Evolutionary conservation across 2,888 invertebrate species (phyloP), one percentile per base, ranked within the genome.

Genomic region (Apamea anceps): DNA sequence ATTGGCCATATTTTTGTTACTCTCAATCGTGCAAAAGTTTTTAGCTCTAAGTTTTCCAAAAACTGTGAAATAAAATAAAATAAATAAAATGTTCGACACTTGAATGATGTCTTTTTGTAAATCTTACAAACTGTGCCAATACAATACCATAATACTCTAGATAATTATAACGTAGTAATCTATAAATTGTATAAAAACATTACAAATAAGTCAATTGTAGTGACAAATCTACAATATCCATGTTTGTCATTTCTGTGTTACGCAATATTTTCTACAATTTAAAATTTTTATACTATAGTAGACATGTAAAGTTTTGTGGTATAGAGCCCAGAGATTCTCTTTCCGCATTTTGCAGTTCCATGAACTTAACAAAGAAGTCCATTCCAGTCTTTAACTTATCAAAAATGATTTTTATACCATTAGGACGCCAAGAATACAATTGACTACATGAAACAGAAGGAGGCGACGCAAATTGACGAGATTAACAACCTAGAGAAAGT

Each of bases 361-460:
- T 48, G 28, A 48, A 70, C 21, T n/a, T 54, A 32, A 71, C 7
- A n/a, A 57, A 37, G 18, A 60, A 42, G 7, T n/a, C 7, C 3
- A 54, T 71, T 54, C 15, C 8, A 15, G 13, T 32, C 18, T 63
- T 8, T 10, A 51, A 15, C 51, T 32, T 51, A 51, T 32, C 2
- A 32, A 15, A 70, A 15, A 51, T 51, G 8, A 32, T 25, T 71
- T 32, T 51, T 32, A 10, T 32, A 57, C 25, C 37, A 72, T 60
- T 72, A 76, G 85, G 75, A 79, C 21, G 74, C 80, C 48, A 65
- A 13, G 45, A 71, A 70, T 57, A 51, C 79, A n/a, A 76, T 85
- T n/a, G 83, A 82, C 0, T 15, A 54, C 25, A 48, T 87, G 28
- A 75, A 82, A 60, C 68, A 73, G 8, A 45, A 66, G 60, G 76